Conservation (phyloP, 2,113 vertebrate species). For the Scolopax mira region DNA sequence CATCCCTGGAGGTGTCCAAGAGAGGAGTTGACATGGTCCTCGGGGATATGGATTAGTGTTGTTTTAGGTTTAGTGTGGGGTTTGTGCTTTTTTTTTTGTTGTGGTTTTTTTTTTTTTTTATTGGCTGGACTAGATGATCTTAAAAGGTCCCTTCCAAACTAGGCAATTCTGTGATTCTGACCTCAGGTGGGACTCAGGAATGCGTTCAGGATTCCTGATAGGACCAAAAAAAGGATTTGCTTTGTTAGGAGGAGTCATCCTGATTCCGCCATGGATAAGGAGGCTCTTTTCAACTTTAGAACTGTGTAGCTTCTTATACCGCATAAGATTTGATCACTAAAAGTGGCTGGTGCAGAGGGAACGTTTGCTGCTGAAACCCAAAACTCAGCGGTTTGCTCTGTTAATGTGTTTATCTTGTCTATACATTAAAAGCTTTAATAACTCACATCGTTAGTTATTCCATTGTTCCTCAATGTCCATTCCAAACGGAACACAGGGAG, state of each 20-base stretch:
- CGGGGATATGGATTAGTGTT: too few species aligned
- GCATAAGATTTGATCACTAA: not conserved
- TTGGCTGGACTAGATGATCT: too few species aligned
- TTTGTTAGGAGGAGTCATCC: not conserved
- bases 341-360: not conserved
- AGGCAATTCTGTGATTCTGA: too few species aligned
- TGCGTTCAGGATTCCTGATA: not conserved
- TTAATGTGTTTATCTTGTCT: not conserved
- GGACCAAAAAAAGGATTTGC: not conserved
- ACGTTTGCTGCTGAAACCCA: not conserved
- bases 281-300: not conserved
- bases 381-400: not conserved
- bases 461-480: too few species aligned
- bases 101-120: too few species aligned
- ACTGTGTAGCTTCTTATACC: not conserved
- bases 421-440: not conserved
- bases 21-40: too few species aligned
- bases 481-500: not conserved
- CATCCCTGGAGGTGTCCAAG: too few species aligned
- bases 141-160: too few species aligned
- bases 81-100: too few species aligned
- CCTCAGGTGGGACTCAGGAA: not conserved
- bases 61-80: too few species aligned
- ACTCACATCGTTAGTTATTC: not conserved
- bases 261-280: not conserved